Conservation (phyloP, 2,888 invertebrate species). For the Orthonychiurus folsomi region DNA sequence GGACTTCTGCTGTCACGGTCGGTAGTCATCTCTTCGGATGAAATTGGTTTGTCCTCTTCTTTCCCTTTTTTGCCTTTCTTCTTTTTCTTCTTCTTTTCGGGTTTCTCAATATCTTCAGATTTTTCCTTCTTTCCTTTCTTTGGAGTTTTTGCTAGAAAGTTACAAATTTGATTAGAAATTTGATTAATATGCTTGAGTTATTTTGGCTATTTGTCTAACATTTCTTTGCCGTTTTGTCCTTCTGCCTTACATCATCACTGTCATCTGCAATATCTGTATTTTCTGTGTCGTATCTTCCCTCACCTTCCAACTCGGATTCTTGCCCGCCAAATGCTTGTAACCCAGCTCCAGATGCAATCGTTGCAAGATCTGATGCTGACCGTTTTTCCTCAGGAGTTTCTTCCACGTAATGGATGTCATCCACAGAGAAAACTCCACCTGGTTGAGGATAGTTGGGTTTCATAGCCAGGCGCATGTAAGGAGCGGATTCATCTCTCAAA, state of each 20-base stretch:
- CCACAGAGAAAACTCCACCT: background rate
- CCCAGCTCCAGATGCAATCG: background rate
- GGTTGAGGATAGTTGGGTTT: background rate
- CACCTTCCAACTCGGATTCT: too few relatives aligned
- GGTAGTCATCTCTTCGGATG: background rate
- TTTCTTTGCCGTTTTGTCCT: background rate
- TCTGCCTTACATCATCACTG: background rate
- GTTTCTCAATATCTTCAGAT: conserved; percentile 16
- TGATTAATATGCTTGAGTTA: conserved; percentile 9
- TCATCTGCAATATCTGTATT: background rate
- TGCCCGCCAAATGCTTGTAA: too few relatives aligned
- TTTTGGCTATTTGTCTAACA: background rate
- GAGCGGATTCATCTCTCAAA: background rate
- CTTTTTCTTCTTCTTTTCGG: background rate
- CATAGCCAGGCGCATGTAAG: background rate
- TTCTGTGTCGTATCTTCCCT: background rate
- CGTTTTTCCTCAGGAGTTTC: background rate
- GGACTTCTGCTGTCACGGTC: background rate
- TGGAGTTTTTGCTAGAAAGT: background rate
- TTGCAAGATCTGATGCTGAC: background rate
- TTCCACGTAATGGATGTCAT: background rate
- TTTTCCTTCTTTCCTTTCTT: conserved; percentile 14
- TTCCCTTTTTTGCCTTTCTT: conserved; percentile 11
- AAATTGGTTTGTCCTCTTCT: conserved; percentile 9
- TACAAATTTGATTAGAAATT: conserved; percentile 7